These are phyloP conservation scores for Nasalis larvatus DNA, from an alignment of 2,113 vertebrate species.

Conservation along the genomic window DNA sequence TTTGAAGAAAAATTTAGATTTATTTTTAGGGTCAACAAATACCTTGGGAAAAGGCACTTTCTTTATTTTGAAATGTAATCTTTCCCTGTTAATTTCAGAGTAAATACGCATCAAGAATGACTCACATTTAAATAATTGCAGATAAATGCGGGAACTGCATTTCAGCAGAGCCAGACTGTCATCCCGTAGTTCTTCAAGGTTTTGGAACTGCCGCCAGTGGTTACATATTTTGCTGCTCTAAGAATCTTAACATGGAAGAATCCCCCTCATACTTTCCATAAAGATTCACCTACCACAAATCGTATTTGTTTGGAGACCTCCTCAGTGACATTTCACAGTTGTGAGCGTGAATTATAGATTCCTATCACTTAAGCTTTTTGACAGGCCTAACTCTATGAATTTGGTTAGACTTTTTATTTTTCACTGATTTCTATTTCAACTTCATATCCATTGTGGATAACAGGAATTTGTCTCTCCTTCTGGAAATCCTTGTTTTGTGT, in stretches of 20 bases:
- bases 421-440: background rate
- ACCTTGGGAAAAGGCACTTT: background rate
- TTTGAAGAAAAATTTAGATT: background rate
- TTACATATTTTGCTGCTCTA: background rate
- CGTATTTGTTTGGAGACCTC: slow-evolving; percentile 16
- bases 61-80: slow-evolving; percentile 23
- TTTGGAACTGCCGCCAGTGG: background rate
- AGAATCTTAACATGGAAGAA: background rate
- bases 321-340: background rate
- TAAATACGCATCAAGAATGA: background rate
- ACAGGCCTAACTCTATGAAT: background rate
- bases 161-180: background rate
- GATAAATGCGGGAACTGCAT: background rate
- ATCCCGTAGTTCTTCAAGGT: background rate
- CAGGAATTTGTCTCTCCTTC: background rate
- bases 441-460: background rate
- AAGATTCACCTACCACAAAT: slow-evolving; percentile 23
- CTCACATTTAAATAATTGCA: background rate
- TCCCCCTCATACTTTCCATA: background rate
- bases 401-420: background rate
- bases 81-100: background rate
- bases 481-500: background rate
- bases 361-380: background rate
- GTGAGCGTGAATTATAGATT: background rate
- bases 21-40: background rate